A percentile compares a stretch with the other conserved stretches of the same genome.
Conservation (phyloP, 2,888 invertebrate genomes). For the Philonicus albiceps region DNA sequence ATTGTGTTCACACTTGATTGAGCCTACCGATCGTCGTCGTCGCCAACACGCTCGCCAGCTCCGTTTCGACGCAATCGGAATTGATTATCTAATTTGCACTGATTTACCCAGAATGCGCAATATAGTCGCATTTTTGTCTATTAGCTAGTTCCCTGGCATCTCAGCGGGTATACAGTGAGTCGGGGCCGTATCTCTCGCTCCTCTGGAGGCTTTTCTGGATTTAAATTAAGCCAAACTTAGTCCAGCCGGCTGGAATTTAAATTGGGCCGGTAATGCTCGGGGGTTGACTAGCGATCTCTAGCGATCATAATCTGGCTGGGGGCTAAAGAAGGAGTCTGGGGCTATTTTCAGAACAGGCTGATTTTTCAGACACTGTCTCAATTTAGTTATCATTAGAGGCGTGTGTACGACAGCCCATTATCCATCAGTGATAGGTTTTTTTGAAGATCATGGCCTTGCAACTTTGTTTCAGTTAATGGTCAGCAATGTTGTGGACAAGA, state of each 20-base stretch:
- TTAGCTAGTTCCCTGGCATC: background rate
- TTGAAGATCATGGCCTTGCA: background rate
- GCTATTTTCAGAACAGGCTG: background rate
- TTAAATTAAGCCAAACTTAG: background rate
- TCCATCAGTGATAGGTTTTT: background rate
- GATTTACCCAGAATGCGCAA: constrained; percentile 9
- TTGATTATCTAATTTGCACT: constrained; percentile 16
- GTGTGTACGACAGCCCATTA: background rate
- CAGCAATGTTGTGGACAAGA: background rate
- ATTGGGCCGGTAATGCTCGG: background rate
- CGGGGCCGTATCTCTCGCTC: background rate
- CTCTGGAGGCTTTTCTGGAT: background rate
- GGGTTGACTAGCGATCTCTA: background rate
- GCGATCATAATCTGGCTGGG: background rate
- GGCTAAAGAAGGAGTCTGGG: background rate
- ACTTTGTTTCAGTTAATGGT: background rate
- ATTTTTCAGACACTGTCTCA: background rate
- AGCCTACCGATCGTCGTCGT: background rate
- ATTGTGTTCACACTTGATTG: constrained; percentile 46
- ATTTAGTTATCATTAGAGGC: background rate
- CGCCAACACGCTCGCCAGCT: background rate
- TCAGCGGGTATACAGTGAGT: background rate
- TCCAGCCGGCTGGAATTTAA: constrained; percentile 1
- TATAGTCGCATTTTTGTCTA: background rate
- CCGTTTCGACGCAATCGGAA: background rate